These are phyloP conservation scores for Trichomycterus rosablanca DNA, from an alignment of 2,113 vertebrate genomes.

Conservation along the genomic window DNA sequence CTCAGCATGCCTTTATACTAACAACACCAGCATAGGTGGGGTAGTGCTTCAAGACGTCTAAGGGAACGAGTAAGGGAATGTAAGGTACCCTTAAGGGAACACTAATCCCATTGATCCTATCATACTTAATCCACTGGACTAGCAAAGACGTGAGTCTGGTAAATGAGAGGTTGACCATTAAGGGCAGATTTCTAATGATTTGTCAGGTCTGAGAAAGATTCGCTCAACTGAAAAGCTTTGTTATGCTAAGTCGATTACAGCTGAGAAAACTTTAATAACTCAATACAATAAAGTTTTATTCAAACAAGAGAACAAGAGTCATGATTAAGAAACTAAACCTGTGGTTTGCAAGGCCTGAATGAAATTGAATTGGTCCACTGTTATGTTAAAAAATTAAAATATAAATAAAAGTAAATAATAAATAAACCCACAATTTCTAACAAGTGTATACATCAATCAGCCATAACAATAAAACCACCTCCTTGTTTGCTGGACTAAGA, in stretches of 20 bases:
- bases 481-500: too few relatives aligned
- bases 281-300: background rate
- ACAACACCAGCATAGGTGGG: background rate
- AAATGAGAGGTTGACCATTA: background rate
- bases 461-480: too few relatives aligned
- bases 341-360: background rate
- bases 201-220: background rate
- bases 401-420: too few relatives aligned
- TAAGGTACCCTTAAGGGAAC: conserved; percentile 9
- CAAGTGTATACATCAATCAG: too few relatives aligned
- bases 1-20: conserved; percentile 15
- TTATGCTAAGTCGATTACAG: background rate
- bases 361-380: too few relatives aligned
- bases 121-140: conserved; percentile 16
- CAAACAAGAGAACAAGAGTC: background rate
- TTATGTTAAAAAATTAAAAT: too few relatives aligned
- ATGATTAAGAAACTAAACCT: background rate
- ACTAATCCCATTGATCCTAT: conserved; percentile 37
- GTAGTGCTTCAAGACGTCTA: background rate
- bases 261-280: background rate
- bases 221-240: background rate
- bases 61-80: background rate
- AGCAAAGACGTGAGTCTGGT: conserved; percentile 21
- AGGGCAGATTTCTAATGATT: background rate
- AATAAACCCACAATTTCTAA: too few relatives aligned